A percentile compares a stretch with the other conserved stretches of the same genome.
These are phyloP conservation scores for Ascidia mentula DNA, from an alignment of 23 tunicate species.

Conservation along the genomic window DNA sequence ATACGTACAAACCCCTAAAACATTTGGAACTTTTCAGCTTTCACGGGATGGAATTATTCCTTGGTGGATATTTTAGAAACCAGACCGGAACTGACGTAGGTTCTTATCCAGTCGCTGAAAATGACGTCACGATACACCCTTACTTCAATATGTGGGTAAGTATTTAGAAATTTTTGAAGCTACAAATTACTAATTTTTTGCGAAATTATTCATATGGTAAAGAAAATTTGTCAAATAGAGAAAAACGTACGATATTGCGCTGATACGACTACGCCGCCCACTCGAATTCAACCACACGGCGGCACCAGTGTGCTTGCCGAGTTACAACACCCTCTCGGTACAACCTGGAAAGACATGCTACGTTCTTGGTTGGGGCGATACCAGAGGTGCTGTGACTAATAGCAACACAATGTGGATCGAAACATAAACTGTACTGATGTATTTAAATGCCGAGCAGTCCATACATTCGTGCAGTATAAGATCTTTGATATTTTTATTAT, in stretches of 20 bases:
- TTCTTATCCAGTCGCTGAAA: background rate
- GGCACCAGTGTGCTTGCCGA: conserved; percentile 11
- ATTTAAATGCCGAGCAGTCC: background rate
- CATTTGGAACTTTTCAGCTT: background rate
- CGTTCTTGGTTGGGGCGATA: conserved; percentile 19
- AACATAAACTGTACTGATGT: background rate
- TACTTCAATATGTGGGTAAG: conserved; percentile 14
- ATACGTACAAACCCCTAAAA: background rate
- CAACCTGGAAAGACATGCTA: conserved; percentile 17
- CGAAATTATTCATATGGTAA: too few relatives aligned
- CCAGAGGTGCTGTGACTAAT: background rate
- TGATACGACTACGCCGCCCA: conserved; percentile 2
- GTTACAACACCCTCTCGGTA: conserved; percentile 2
- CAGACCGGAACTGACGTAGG: background rate
- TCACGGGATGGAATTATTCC: background rate
- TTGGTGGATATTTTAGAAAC: background rate
- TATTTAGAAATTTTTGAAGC: too few relatives aligned
- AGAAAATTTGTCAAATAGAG: background rate
- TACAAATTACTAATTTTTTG: too few relatives aligned
- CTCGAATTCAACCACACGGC: background rate
- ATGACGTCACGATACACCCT: conserved; percentile 8
- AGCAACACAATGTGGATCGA: background rate
- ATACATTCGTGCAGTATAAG: too few relatives aligned
- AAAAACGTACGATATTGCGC: conserved; percentile 21
- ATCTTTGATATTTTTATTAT: too few relatives aligned